Conservation (phyloP, 2,797 vertebrate genomes). For the Bryconaethiops microstoma region DNA sequence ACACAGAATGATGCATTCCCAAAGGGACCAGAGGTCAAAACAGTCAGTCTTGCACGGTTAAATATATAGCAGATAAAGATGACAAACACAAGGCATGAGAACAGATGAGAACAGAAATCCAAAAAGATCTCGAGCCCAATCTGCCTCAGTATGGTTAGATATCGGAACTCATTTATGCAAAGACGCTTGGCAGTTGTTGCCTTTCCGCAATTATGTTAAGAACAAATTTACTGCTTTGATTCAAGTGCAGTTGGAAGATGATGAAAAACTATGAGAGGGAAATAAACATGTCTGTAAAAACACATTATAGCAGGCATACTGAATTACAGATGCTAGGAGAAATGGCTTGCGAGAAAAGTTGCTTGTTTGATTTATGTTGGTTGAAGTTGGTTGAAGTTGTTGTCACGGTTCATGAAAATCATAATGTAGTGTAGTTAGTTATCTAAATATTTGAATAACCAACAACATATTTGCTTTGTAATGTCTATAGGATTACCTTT, state of each 20-base stretch:
- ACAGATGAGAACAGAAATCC: not conserved
- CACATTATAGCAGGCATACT: constrained; percentile 11
- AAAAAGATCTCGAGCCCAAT: constrained; percentile 24
- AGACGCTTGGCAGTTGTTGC: constrained; percentile 26
- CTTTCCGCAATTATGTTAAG: constrained; percentile 28
- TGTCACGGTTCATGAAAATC: too few relatives aligned
- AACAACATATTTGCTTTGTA: not conserved
- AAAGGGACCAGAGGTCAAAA: constrained; percentile 42
- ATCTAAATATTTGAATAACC: not conserved
- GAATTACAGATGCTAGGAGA: constrained; percentile 11
- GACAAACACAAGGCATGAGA: constrained; percentile 21
- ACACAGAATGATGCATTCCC: constrained; percentile 47
- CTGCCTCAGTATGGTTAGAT: constrained; percentile 13
- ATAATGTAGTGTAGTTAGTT: not conserved
- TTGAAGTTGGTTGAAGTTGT: not conserved
- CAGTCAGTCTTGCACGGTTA: constrained; percentile 36
- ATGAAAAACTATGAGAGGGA: not conserved
- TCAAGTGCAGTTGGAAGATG: constrained; percentile 14
- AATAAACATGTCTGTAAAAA: constrained; percentile 31
- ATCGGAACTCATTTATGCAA: constrained; percentile 37
- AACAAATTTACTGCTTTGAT: constrained; percentile 26
- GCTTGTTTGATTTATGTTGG: too few relatives aligned
- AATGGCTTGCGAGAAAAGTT: not conserved
- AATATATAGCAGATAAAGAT: constrained; percentile 47
- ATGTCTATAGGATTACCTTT: not conserved